phyloP scores from a whole-genome alignment of 1,140 invertebrate genomes.

The Tetranychus urticae region DNA sequence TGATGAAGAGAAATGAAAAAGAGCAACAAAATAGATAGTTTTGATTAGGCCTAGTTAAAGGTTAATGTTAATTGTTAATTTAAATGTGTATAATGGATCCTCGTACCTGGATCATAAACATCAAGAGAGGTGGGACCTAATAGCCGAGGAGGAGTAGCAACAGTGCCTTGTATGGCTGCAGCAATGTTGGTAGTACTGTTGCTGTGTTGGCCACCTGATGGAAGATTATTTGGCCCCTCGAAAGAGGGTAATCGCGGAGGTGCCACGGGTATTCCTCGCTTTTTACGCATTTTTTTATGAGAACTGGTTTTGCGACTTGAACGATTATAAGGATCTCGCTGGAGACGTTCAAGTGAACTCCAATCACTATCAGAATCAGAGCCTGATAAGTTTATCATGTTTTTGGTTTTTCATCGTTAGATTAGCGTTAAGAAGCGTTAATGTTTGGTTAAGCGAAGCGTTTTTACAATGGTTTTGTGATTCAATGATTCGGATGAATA shows the following conservation, averaged over 20 bases:
- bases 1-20: background rate
- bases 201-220: background rate
- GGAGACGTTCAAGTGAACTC: slow-evolving; percentile 45
- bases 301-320: slow-evolving; percentile 40
- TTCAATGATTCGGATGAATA: too few relatives aligned
- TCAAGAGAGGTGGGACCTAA: background rate
- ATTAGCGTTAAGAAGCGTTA: too few relatives aligned
- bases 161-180: background rate
- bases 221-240: slow-evolving; percentile 9
- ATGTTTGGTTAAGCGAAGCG: too few relatives aligned
- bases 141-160: background rate
- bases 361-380: slow-evolving; percentile 59
- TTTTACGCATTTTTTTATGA: slow-evolving; percentile 31
- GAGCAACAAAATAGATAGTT: background rate
- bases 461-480: too few relatives aligned
- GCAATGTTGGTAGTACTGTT: background rate
- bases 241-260: slow-evolving; percentile 49
- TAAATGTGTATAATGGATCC: background rate
- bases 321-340: slow-evolving; percentile 22
- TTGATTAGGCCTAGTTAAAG: background rate
- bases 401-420: too few relatives aligned
- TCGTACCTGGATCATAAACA: background rate
- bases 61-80: background rate
- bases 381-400: slow-evolving; percentile 6
- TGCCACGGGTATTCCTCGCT: slow-evolving; percentile 53